phyloP scores from a whole-genome alignment of 2,888 invertebrate genomes.

The Caenorhabditis plicata region DNA sequence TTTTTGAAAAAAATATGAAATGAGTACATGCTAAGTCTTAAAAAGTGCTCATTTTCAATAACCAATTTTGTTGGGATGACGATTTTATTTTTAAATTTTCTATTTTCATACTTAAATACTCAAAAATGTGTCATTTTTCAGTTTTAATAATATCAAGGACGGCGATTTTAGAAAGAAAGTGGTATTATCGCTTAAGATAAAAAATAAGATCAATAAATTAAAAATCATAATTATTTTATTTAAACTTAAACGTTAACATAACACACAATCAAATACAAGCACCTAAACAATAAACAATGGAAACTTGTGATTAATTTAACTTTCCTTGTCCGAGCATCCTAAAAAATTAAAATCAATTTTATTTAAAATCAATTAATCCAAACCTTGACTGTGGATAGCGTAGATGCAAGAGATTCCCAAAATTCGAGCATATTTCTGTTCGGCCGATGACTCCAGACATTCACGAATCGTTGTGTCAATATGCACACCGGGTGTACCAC shows the following conservation, averaged over 20 bases:
- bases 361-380: conserved; percentile 7
- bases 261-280: conserved; percentile 1
- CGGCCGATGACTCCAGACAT: conserved; percentile 3
- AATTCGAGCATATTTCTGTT: conserved; percentile 7
- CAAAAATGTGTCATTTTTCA: conserved; percentile 2
- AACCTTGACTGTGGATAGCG: conserved; percentile 2
- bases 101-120: too few relatives aligned
- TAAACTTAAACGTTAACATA: conserved; percentile 2
- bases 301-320: conserved; percentile 7
- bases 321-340: conserved; percentile 3
- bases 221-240: conserved; percentile 1
- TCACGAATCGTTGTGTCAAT: conserved; percentile 8
- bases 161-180: conserved; percentile 20
- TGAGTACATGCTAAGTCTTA: conserved; percentile 10
- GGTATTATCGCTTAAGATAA: conserved; percentile 7
- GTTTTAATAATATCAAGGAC: conserved; percentile 6
- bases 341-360: conserved; percentile 6
- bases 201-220: conserved; percentile 2
- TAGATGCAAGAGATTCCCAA: conserved; percentile 2
- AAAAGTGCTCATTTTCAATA: conserved; percentile 24
- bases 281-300: conserved; percentile 6
- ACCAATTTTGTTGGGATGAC: too few relatives aligned
- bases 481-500: conserved; percentile 1
- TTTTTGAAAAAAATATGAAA: conserved; percentile 7
- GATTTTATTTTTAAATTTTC: background rate